Percentiles rank a stretch among this genome's conserved stretches.
phyloP scores from a whole-genome alignment of 2,113 vertebrate species.

The Nannobrachium achirus region DNA sequence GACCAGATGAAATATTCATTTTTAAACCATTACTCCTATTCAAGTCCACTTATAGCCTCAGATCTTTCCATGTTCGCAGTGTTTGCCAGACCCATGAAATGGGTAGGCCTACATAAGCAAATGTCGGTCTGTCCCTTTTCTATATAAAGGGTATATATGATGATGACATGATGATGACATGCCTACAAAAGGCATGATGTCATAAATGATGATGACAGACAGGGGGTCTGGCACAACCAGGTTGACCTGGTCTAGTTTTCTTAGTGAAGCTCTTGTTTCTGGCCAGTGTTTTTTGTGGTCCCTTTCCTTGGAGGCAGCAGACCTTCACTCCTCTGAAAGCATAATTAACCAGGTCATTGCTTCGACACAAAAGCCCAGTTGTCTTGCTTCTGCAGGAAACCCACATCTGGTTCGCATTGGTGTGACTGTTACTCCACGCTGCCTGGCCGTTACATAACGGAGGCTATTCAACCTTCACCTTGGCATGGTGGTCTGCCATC shows the following conservation, averaged over 20 bases:
- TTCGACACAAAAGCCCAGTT: conserved; percentile 67
- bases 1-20: background rate
- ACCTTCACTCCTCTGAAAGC: conserved; percentile 10
- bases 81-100: no score
- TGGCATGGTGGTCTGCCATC: conserved; percentile 45
- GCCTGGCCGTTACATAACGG: conserved; percentile 56
- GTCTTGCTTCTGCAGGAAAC: conserved; percentile 42
- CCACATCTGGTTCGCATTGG: conserved; percentile 73
- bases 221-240: no score
- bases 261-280: background rate
- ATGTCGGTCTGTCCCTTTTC: no score
- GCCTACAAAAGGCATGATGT: no score
- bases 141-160: no score
- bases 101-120: no score
- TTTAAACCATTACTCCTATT: background rate
- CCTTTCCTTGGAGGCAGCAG: conserved; percentile 7
- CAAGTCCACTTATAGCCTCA: background rate
- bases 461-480: conserved; percentile 60
- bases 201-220: no score
- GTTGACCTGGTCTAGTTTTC: no score
- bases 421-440: conserved; percentile 34
- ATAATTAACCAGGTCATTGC: conserved; percentile 49
- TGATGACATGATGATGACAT: no score
- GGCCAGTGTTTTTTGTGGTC: conserved; percentile 2
- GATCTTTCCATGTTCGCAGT: conserved; percentile 3